Evolutionary conservation across 30 jellyfish, hydroid and myxozoan species (phyloP).

Genomic region (Morbakka virulenta): DNA sequence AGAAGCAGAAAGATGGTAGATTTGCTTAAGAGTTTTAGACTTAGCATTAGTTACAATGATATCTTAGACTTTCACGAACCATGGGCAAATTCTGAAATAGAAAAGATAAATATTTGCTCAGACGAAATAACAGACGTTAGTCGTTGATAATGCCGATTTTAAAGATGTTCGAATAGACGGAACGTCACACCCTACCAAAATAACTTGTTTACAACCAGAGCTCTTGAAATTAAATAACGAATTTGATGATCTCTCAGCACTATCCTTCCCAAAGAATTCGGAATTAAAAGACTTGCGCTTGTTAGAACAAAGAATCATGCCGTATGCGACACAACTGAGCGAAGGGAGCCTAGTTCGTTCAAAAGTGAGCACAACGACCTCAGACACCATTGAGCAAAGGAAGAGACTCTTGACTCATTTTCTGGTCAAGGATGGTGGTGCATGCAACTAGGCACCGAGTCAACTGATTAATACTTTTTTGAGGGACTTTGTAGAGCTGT

Average conservation of each 20-base stretch:
- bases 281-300: slow-evolving; percentile 1
- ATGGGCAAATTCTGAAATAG: too few relatives aligned
- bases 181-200: slow-evolving; percentile 9
- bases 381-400: slow-evolving; percentile 9
- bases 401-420: slow-evolving; percentile 8
- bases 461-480: slow-evolving; percentile 5
- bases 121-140: too few relatives aligned
- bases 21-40: too few relatives aligned
- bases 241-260: neutral
- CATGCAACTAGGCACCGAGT: slow-evolving; percentile 13
- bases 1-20: too few relatives aligned
- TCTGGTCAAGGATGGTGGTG: neutral
- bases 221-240: neutral
- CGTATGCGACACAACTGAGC: slow-evolving; percentile 1
- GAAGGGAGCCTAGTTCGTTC: neutral
- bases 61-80: too few relatives aligned
- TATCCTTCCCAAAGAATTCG: slow-evolving; percentile 1
- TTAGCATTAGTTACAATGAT: too few relatives aligned
- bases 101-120: too few relatives aligned
- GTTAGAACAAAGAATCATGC: neutral
- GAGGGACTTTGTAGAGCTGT: neutral
- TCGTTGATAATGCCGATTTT: neutral
- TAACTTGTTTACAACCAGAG: slow-evolving; percentile 1
- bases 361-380: neutral
- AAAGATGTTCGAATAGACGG: slow-evolving; percentile 12